These are phyloP conservation scores for Malurus alboscapulatus DNA, from an alignment of 2,113 vertebrate species.

Conservation along the genomic window DNA sequence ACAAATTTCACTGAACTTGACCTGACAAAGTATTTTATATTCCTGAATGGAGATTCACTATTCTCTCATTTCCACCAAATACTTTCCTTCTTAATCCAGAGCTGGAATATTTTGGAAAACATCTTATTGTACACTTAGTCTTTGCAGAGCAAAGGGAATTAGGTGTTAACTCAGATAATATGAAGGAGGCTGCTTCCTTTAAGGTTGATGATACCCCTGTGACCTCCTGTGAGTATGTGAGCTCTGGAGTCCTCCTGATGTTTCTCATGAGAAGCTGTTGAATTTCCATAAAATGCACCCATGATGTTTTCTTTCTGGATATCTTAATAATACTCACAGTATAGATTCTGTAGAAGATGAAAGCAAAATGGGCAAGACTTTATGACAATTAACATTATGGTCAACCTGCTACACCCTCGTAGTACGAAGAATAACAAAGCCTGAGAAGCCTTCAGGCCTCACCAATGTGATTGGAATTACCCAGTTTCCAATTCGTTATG, in stretches of 20 bases:
- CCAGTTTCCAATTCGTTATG: not conserved
- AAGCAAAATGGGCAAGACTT: not conserved
- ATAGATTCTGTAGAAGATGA: not conserved
- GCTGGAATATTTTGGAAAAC: not conserved
- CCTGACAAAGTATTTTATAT: not conserved
- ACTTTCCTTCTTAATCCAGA: not conserved
- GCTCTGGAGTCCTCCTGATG: not conserved
- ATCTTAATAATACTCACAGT: fast-evolving
- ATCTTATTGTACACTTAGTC: not conserved
- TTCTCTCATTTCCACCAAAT: not conserved
- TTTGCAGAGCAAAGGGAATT: not conserved
- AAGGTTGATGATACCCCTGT: not conserved
- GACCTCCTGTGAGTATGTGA: not conserved
- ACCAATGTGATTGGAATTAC: not conserved
- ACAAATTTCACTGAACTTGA: not conserved
- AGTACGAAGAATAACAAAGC: not conserved
- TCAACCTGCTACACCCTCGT: not conserved
- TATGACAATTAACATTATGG: not conserved
- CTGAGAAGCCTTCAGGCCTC: not conserved
- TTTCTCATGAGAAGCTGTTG: not conserved
- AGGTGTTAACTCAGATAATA: not conserved
- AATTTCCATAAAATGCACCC: not conserved
- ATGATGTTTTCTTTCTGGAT: not conserved
- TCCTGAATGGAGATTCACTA: not conserved
- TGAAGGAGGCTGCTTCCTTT: not conserved